Percentiles rank a stretch among this genome's conserved stretches.
phyloP scores from a whole-genome alignment of 2,888 invertebrate species.

The Thecocarcelia acutangulata region DNA sequence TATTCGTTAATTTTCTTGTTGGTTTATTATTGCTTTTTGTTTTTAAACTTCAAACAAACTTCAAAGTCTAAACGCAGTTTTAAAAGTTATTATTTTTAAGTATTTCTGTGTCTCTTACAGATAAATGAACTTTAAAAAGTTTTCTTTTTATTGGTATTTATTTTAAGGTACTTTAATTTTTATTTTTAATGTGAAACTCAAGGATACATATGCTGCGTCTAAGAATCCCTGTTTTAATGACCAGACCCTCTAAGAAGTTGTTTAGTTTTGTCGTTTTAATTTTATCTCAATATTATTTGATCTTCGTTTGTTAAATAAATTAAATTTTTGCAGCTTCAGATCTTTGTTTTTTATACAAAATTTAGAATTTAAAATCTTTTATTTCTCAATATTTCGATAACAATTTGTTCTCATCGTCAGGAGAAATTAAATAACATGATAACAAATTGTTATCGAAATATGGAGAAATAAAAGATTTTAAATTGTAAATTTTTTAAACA shows the following conservation, averaged over 20 bases:
- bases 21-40: constrained; percentile 21
- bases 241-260: constrained; percentile 34
- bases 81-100: constrained; percentile 13
- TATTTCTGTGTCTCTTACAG: constrained; percentile 12
- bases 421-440: too few species aligned
- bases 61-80: constrained; percentile 35
- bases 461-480: too few species aligned
- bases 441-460: too few species aligned
- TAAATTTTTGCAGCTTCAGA: too few species aligned
- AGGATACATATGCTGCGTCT: constrained; percentile 7
- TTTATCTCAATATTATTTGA: too few species aligned
- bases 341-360: too few species aligned
- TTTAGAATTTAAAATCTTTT: too few species aligned
- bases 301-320: too few species aligned
- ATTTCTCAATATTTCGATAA: too few species aligned
- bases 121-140: constrained; percentile 30
- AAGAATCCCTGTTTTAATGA: constrained; percentile 44
- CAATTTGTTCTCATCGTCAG: too few species aligned
- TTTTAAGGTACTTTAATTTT: constrained; percentile 59
- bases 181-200: constrained; percentile 36
- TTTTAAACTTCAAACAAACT: neutral
- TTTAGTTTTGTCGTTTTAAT: too few species aligned
- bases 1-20: constrained; percentile 18
- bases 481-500: too few species aligned
- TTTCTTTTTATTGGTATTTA: constrained; percentile 59